These are phyloP conservation scores for Forbesichthys papilliferus DNA, from an alignment of 2,113 vertebrate species.

Conservation along the genomic window DNA sequence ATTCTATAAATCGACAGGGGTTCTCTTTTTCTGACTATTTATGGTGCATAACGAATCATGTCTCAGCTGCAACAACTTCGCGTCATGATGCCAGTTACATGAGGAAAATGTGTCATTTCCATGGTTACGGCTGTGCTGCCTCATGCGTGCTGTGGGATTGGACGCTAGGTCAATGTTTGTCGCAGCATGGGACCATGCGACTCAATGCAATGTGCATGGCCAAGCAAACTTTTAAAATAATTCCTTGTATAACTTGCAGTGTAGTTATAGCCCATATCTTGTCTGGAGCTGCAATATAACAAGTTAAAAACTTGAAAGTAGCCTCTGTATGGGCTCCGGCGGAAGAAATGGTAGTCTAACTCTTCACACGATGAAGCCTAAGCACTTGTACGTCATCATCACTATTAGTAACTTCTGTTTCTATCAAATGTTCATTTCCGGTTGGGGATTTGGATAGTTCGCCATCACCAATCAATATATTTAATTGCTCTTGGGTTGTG, in stretches of 20 bases:
- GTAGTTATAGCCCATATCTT: no score
- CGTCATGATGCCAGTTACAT: slow-evolving; percentile 32
- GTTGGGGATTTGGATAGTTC: slow-evolving; percentile 38
- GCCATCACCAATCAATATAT: slow-evolving; percentile 59
- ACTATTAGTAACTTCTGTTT: slow-evolving; percentile 29
- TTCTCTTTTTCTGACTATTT: not conserved
- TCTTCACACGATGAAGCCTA: not conserved
- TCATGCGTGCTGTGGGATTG: slow-evolving; percentile 27
- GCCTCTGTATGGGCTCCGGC: no score
- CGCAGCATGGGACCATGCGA: slow-evolving; percentile 1
- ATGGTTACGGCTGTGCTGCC: slow-evolving; percentile 53
- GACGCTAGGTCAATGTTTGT: slow-evolving; percentile 50
- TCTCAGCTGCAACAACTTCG: slow-evolving; percentile 26
- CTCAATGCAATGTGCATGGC: no score
- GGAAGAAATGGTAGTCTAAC: no score
- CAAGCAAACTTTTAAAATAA: no score
- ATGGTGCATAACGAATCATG: slow-evolving; percentile 1
- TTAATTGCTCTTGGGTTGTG: slow-evolving; percentile 66
- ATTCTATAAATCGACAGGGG: not conserved
- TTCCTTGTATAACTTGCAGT: no score
- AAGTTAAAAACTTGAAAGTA: no score
- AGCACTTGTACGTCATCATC: slow-evolving; percentile 29
- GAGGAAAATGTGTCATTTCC: slow-evolving; percentile 67
- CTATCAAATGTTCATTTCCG: slow-evolving; percentile 39
- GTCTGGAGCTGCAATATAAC: no score